phyloP scores from a whole-genome alignment of 2,113 vertebrate genomes.

The Amia ocellicauda region DNA sequence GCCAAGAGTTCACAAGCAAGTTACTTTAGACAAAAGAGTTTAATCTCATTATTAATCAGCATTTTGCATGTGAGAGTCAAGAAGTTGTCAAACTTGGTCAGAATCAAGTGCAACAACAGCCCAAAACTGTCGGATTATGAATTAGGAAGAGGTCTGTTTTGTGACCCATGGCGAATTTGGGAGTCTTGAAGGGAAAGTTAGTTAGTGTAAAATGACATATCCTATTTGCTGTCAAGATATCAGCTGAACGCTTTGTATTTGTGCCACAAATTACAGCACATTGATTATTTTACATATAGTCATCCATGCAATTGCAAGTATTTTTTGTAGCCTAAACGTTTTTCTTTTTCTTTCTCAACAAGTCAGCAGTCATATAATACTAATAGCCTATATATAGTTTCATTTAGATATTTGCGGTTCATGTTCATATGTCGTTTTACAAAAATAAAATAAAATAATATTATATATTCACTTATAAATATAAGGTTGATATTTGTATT shows the following conservation, averaged over 20 bases:
- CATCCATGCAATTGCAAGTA: too few species aligned
- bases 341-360: too few species aligned
- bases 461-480: too few species aligned
- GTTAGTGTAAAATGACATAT: constrained; percentile 63
- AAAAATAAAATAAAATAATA: too few species aligned
- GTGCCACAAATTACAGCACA: too few species aligned
- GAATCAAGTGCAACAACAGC: constrained; percentile 63
- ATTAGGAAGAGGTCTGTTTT: constrained; percentile 59
- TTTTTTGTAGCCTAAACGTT: too few species aligned
- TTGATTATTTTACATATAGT: too few species aligned
- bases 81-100: constrained; percentile 90
- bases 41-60: constrained; percentile 60
- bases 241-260: neutral
- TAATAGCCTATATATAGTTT: too few species aligned
- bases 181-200: constrained; percentile 53
- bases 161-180: constrained; percentile 74
- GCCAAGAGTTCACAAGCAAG: constrained; percentile 50
- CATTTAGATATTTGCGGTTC: too few species aligned
- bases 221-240: constrained; percentile 47
- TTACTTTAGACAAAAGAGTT: constrained; percentile 32
- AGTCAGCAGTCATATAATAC: too few species aligned
- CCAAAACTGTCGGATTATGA: constrained; percentile 56
- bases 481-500: too few species aligned
- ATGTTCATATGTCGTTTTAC: too few species aligned
- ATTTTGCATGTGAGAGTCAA: constrained; percentile 65